Base-by-base conservation (phyloP, 1,140 invertebrate species). In the Ganaspis sp. region DNA sequence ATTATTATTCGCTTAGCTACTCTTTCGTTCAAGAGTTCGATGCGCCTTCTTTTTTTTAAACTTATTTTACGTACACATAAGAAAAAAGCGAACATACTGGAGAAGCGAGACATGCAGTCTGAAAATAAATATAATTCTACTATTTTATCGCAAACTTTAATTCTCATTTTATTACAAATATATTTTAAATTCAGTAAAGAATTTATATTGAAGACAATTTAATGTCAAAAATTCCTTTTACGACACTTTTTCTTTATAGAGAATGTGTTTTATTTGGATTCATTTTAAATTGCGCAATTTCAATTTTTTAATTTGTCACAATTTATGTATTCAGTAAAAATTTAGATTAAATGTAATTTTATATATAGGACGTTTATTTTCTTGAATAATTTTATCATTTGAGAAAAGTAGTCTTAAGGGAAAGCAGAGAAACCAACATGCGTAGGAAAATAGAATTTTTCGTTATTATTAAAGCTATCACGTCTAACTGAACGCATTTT, bases 61-160 rank as follows among this genome's bases (percentile, higher is more conserved):
- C 15, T 29, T 15, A 64, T 1, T 64, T 29, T 64, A 64, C 26
- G 58, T 64, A 64, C 23, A 64, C 6, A 29, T 64, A 64, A n/a
- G 4, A 8, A n/a, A 34, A 34, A 64, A 29, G 23, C 26, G 58
- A 64, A 64, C 58, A 29, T 34, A 64, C 58, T 64, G 58, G 58
- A 64, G 26, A 64, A 64, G 58, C 58, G 58, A 64, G 58, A 64
- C 58, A 64, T 64, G 58, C 26, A 64, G 58, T 64, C 58, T 11
- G 23, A n/a, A 29, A 64, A 3, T 23, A 29, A 64, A 64, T 15
- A 26, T 54, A 9, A 23, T 54, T 21, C 2, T 49, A 49, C 15
- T 17, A n/a, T 6, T 49, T 5, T 49, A 17, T 49, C 17, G n/a
- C n/a, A 17, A n/a, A 2, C 19, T 49, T 49, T 4, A 17, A 49